Conservation (phyloP, 2,797 vertebrate species). For the Halcyon leucocephala region DNA sequence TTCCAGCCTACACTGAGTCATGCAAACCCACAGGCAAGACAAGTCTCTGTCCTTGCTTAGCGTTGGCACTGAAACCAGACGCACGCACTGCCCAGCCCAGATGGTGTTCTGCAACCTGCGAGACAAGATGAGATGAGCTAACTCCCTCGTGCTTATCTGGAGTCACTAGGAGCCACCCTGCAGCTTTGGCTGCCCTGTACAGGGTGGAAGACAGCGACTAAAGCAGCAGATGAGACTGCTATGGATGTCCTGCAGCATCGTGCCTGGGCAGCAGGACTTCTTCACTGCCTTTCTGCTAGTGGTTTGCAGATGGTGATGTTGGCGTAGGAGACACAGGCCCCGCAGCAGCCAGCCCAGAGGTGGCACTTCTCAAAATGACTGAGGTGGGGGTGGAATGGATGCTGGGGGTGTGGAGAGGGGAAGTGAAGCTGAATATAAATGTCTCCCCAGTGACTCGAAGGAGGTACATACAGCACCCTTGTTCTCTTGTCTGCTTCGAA, state of each 20-base stretch:
- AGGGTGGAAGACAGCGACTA: background rate
- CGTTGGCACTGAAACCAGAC: background rate
- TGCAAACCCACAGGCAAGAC: background rate
- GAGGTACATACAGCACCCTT: no score
- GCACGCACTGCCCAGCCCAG: background rate
- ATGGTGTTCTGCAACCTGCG: background rate
- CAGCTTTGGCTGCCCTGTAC: background rate
- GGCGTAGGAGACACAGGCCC: background rate
- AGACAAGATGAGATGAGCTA: background rate
- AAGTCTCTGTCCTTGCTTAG: background rate
- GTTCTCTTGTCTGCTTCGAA: no score
- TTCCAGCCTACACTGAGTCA: background rate
- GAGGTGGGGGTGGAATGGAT: no score
- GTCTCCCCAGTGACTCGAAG: no score
- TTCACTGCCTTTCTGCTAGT: background rate
- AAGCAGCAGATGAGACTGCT: background rate
- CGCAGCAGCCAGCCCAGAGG: background rate
- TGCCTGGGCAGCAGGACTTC: background rate
- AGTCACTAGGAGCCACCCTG: background rate
- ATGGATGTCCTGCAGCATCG: background rate
- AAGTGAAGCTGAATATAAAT: no score
- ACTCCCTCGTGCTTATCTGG: background rate
- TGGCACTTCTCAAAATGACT: no score
- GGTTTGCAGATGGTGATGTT: background rate
- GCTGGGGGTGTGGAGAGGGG: no score